Evolutionary conservation across 2,113 vertebrate species (phyloP).

Genomic region (Neofelis nebulosa): DNA sequence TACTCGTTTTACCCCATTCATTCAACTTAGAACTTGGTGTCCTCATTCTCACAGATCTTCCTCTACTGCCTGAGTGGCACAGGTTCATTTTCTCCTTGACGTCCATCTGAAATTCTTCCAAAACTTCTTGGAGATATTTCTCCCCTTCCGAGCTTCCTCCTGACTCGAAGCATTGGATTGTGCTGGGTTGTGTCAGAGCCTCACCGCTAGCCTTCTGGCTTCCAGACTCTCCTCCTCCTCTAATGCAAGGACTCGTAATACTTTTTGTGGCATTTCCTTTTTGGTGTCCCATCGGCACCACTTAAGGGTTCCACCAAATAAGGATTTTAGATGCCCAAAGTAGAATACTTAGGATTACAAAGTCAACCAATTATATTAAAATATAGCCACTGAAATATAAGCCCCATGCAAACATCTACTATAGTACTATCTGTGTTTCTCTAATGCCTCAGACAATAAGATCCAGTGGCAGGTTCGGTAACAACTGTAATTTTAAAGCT

Average conservation of each 20-base stretch:
- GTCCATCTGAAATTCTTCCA: background rate
- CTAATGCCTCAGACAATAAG: background rate
- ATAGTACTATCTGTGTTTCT: background rate
- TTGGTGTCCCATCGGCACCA: background rate
- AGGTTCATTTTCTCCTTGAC: background rate
- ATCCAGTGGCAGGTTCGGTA: background rate
- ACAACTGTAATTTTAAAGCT: slow-evolving; percentile 3
- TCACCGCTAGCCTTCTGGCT: background rate
- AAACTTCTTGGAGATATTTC: background rate
- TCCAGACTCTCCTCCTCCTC: background rate
- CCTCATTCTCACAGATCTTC: background rate
- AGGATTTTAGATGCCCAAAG: background rate
- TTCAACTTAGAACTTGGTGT: background rate
- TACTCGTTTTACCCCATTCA: background rate
- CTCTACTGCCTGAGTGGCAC: background rate
- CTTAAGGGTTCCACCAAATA: background rate
- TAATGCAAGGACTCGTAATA: background rate
- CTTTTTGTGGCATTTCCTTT: background rate
- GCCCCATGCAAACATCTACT: background rate
- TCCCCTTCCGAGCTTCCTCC: background rate
- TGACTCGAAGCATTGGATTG: background rate
- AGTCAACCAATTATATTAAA: slow-evolving; percentile 8
- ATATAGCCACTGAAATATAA: background rate
- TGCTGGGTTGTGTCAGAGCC: background rate
- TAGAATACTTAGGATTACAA: background rate